These are phyloP conservation scores for Nerophis lumbriciformis DNA, from an alignment of 2,113 vertebrate species.

Conservation along the genomic window DNA sequence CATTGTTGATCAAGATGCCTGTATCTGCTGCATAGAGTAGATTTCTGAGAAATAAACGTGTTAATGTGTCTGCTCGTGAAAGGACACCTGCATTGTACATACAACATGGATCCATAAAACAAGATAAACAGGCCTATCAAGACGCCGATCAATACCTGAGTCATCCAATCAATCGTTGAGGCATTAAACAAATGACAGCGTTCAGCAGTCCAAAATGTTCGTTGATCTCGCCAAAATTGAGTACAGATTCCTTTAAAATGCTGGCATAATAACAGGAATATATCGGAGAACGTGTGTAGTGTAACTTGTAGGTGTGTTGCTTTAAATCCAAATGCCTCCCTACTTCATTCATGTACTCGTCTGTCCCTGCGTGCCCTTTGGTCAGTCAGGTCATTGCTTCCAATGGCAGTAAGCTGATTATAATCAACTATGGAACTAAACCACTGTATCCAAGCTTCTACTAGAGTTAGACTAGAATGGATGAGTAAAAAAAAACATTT, in stretches of 20 bases:
- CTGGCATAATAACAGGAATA: no score
- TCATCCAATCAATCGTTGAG: constrained; percentile 46
- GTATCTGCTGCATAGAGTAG: no score
- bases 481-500: no score
- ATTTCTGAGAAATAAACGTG: no score
- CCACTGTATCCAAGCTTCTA: constrained; percentile 24
- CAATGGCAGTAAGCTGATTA: constrained; percentile 49
- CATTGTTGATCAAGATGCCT: no score
- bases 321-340: no score
- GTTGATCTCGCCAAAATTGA: constrained; percentile 27
- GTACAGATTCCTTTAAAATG: constrained; percentile 6
- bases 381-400: constrained; percentile 9
- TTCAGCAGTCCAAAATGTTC: constrained; percentile 39
- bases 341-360: constrained; percentile 1
- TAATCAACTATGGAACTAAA: constrained; percentile 27
- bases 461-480: not conserved
- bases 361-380: constrained; percentile 21
- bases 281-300: no score
- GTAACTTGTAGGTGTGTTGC: constrained; percentile 12
- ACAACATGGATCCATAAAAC: constrained; percentile 24
- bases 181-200: constrained; percentile 53
- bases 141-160: constrained; percentile 47
- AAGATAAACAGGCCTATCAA: constrained; percentile 43
- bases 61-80: not conserved
- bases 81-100: constrained; percentile 2